Evolutionary conservation across 2,888 invertebrate genomes (phyloP).

Genomic region (Emmelina monodactyla): DNA sequence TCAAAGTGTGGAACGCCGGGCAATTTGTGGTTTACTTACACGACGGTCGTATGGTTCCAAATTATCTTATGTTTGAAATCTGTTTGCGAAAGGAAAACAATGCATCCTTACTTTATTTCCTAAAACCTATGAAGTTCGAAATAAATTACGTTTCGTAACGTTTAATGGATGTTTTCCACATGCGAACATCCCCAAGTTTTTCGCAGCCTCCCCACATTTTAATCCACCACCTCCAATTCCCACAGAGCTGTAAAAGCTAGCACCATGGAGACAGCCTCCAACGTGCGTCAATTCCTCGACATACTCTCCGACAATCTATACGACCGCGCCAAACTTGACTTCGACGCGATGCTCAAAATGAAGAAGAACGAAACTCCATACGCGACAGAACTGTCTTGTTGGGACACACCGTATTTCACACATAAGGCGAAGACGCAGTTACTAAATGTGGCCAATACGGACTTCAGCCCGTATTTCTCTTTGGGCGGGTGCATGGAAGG

Average conservation of each 20-base stretch:
- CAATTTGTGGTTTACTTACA: too few species aligned
- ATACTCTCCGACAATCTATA: slow-evolving; percentile 75
- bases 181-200: too few species aligned
- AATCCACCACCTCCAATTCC: too few species aligned
- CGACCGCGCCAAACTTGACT: slow-evolving; percentile 77
- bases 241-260: slow-evolving; percentile 86
- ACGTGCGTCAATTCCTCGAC: slow-evolving; percentile 82
- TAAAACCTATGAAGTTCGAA: too few species aligned
- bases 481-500: slow-evolving; percentile 97
- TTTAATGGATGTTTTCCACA: too few species aligned
- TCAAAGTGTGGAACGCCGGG: too few species aligned
- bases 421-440: slow-evolving; percentile 76
- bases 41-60: too few species aligned
- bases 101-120: too few species aligned
- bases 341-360: slow-evolving; percentile 76
- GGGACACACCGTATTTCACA: slow-evolving; percentile 91
- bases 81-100: too few species aligned
- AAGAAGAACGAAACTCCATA: slow-evolving; percentile 61
- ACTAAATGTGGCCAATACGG: slow-evolving; percentile 73
- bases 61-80: too few species aligned
- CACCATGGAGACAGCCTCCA: slow-evolving; percentile 81
- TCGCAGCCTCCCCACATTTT: too few species aligned
- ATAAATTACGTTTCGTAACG: too few species aligned
- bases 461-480: slow-evolving; percentile 87
- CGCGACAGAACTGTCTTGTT: slow-evolving; percentile 61